Percentiles rank a stretch among this genome's conserved stretches.
phyloP scores from a whole-genome alignment of 2,888 invertebrate genomes.

The Helleia helle region DNA sequence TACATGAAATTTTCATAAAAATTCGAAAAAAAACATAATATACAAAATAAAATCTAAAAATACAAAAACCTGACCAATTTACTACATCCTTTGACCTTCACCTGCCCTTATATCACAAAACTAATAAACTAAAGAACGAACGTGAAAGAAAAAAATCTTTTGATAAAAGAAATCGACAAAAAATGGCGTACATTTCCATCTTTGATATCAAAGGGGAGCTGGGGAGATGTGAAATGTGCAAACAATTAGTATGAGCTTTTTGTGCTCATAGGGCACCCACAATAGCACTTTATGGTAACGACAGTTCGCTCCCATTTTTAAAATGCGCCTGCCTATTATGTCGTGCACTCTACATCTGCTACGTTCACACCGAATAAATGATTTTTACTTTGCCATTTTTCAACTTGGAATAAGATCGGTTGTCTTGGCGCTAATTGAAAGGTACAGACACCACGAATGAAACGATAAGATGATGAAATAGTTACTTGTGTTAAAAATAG shows the following conservation, averaged over 20 bases:
- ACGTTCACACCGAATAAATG: conserved; percentile 7
- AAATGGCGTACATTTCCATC: conserved; percentile 14
- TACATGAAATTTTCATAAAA: too few species aligned
- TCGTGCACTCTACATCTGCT: conserved; percentile 56
- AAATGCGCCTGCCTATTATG: conserved; percentile 38
- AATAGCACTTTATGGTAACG: conserved; percentile 59
- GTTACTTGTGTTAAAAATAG: too few species aligned
- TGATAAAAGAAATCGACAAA: conserved; percentile 1
- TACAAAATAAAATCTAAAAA: too few species aligned
- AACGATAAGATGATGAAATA: too few species aligned
- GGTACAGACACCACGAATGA: too few species aligned
- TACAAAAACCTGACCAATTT: too few species aligned
- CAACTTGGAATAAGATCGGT: not conserved
- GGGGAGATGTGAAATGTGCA: conserved; percentile 61
- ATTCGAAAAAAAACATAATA: too few species aligned
- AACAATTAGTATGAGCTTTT: conserved; percentile 66
- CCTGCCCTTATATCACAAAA: too few species aligned
- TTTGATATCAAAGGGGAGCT: conserved; percentile 11
- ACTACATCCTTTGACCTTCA: too few species aligned
- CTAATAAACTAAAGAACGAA: not conserved
- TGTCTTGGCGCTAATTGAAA: too few species aligned
- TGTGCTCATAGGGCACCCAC: conserved; percentile 43
- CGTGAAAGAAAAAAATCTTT: not conserved
- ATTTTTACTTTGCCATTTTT: conserved; percentile 1
- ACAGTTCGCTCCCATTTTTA: conserved; percentile 47